Conservation (phyloP, 2,888 invertebrate genomes). For the Dasysyrphus albostriatus region DNA sequence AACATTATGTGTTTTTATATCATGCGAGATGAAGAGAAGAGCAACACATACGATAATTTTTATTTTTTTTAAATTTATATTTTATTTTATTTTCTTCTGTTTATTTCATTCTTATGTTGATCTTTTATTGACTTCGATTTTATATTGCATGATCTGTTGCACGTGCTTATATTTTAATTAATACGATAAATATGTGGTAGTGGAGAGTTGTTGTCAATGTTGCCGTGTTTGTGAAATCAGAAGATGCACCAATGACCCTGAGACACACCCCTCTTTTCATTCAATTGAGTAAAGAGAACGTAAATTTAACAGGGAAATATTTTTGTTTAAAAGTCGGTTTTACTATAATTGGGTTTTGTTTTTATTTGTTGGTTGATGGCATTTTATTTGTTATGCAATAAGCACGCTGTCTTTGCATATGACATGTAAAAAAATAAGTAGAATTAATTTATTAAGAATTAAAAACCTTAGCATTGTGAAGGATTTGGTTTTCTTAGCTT, state of each 20-base stretch:
- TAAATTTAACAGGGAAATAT: background rate
- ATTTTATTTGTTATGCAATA: too few species aligned
- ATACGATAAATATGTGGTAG: constrained; percentile 27
- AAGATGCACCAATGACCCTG: constrained; percentile 23
- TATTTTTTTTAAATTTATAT: constrained; percentile 3
- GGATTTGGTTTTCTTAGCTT: too few species aligned
- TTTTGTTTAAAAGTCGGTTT: too few species aligned
- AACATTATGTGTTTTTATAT: constrained; percentile 2
- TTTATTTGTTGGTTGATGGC: too few species aligned
- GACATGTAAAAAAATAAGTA: too few species aligned
- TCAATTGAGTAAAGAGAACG: background rate
- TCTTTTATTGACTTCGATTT: constrained; percentile 42
- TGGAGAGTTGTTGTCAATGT: constrained; percentile 33
- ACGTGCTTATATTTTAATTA: constrained; percentile 62
- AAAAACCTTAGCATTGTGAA: too few species aligned
- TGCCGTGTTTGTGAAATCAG: background rate
- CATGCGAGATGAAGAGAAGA: constrained; percentile 21
- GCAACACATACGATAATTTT: background rate
- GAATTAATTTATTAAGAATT: too few species aligned
- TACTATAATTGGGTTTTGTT: too few species aligned
- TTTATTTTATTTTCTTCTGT: background rate
- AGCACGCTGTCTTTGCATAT: too few species aligned
- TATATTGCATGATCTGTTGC: constrained; percentile 58
- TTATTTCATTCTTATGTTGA: constrained; percentile 21
- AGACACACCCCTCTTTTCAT: constrained; percentile 27